Conservation (phyloP, 2,888 invertebrate genomes). For the Pristionchus fissidentatus region DNA sequence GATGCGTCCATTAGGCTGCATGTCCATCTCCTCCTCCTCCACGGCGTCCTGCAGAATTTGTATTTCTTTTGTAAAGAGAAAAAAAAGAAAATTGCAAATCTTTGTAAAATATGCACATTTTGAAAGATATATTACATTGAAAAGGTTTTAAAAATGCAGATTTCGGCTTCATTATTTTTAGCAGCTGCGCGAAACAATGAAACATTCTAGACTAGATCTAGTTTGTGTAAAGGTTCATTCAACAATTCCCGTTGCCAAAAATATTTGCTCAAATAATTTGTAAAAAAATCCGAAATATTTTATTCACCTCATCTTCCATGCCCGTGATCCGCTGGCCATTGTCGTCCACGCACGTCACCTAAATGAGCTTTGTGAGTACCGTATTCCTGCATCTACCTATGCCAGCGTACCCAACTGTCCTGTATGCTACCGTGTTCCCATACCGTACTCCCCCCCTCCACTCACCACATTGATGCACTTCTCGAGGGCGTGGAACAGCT, state of each 20-base stretch:
- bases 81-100: not conserved
- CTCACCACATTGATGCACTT: conserved; percentile 79
- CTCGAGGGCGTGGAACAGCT: conserved; percentile 94
- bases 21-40: conserved; percentile 13
- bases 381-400: not conserved
- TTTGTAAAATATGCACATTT: not conserved
- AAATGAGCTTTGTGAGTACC: not conserved
- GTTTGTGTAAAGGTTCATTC: too few relatives aligned
- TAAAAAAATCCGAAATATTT: not conserved
- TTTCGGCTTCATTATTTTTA: too few relatives aligned
- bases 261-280: too few relatives aligned
- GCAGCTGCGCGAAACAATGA: too few relatives aligned
- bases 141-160: too few relatives aligned
- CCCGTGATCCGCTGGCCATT: conserved; percentile 47
- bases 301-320: not conserved
- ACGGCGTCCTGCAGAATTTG: too few relatives aligned
- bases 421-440: not conserved
- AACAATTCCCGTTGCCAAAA: too few relatives aligned
- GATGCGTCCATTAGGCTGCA: not conserved
- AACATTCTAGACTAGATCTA: too few relatives aligned
- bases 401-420: not conserved
- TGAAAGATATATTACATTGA: not conserved
- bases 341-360: conserved; percentile 47
- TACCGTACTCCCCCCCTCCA: conserved; percentile 23
- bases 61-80: not conserved